phyloP scores from a whole-genome alignment of 2,113 vertebrate genomes.

The Laterallus jamaicensis region DNA sequence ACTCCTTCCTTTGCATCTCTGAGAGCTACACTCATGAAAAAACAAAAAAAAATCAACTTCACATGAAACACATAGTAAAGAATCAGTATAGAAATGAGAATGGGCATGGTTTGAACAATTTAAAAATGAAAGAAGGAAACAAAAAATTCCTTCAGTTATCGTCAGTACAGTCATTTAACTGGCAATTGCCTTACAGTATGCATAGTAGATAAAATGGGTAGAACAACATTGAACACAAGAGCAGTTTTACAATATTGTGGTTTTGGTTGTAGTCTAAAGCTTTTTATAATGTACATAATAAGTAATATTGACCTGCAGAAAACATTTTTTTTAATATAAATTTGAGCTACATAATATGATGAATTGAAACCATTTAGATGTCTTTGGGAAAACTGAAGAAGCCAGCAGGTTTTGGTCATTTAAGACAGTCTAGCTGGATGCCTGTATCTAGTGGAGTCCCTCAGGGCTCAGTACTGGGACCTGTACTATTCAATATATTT shows the following conservation, averaged over 20 bases:
- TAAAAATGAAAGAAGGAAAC: neutral
- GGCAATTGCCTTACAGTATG: neutral
- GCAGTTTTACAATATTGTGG: fast-evolving
- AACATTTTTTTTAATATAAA: neutral
- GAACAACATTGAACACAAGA: neutral
- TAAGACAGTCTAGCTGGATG: too few species aligned
- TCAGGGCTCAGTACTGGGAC: too few species aligned
- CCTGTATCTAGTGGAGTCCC: too few species aligned
- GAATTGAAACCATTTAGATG: neutral
- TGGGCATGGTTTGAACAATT: neutral
- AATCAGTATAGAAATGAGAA: neutral
- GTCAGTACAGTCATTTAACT: neutral
- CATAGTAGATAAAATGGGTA: neutral
- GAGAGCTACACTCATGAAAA: neutral
- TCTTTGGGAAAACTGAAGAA: neutral
- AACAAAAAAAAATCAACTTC: neutral
- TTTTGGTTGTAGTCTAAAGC: neutral
- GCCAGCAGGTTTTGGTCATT: too few species aligned
- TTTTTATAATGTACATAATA: neutral
- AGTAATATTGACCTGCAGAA: neutral
- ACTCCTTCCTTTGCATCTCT: neutral
- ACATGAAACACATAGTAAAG: neutral
- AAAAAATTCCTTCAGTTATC: neutral
- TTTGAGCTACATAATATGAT: neutral
- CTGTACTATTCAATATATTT: too few species aligned